Conservation (phyloP, 2,797 vertebrate species). For the Okamejei kenojei region DNA sequence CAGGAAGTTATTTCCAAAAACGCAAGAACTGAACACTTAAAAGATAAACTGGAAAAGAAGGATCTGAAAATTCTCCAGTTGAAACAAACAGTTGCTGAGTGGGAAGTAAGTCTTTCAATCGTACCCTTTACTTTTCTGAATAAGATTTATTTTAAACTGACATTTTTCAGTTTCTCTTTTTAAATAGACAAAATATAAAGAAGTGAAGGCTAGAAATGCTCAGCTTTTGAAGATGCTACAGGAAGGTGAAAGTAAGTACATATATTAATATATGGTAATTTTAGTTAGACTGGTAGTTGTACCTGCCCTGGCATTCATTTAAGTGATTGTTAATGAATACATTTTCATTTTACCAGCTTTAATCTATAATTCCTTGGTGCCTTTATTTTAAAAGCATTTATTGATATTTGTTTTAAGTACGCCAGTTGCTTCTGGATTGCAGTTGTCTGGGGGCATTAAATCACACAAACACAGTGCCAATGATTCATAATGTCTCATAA, state of each 20-base stretch:
- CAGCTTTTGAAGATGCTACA: conserved; percentile 89
- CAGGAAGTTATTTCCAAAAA: conserved; percentile 63
- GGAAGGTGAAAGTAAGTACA: conserved; percentile 86
- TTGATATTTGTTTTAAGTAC: background rate
- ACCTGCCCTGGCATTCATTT: background rate
- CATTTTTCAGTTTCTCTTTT: conserved; percentile 42
- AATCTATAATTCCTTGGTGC: background rate
- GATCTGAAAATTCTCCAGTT: conserved; percentile 77
- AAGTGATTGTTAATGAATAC: background rate
- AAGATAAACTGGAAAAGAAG: conserved; percentile 86
- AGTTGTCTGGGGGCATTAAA: too few species aligned
- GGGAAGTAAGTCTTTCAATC: conserved; percentile 69
- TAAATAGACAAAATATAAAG: conserved; percentile 77
- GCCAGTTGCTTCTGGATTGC: background rate
- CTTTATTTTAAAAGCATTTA: background rate
- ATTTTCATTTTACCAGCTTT: background rate
- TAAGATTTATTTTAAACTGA: background rate
- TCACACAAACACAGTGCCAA: background rate
- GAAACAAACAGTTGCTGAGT: conserved; percentile 72
- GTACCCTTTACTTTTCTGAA: background rate
- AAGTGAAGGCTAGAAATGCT: conserved; percentile 85
- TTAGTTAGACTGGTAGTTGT: background rate
- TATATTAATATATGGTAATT: background rate
- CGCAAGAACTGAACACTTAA: conserved; percentile 76
- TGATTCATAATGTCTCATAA: too few species aligned